A percentile compares a stretch with the other conserved stretches of the same genome.
These are phyloP conservation scores for Alsophila aescularia DNA, from an alignment of 2,888 invertebrate species.

Conservation along the genomic window DNA sequence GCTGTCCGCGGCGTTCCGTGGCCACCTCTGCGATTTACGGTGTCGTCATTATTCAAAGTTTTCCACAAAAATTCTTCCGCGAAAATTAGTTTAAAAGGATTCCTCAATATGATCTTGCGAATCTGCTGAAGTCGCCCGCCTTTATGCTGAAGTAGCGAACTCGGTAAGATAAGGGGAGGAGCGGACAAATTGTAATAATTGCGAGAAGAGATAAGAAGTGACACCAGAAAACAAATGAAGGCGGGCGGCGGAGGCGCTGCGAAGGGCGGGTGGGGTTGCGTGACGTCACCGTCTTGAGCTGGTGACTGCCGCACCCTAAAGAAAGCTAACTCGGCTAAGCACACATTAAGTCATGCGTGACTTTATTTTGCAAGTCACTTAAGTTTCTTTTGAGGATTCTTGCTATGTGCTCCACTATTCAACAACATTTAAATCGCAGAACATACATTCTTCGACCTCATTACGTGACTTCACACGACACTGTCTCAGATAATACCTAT, in stretches of 20 bases:
- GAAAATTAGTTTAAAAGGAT: conserved; percentile 69
- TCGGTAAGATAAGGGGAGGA: conserved; percentile 82
- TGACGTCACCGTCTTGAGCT: conserved; percentile 66
- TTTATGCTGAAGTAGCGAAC: conserved; percentile 81
- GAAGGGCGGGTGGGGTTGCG: conserved; percentile 49
- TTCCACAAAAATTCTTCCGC: conserved; percentile 61
- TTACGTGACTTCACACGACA: too few relatives aligned
- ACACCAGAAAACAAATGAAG: conserved; percentile 84
- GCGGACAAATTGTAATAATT: conserved; percentile 85
- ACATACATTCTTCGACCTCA: too few relatives aligned
- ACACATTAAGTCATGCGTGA: conserved; percentile 48
- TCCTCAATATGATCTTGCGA: conserved; percentile 76
- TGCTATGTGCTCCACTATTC: too few relatives aligned
- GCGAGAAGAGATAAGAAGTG: conserved; percentile 83
- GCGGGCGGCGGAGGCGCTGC: conserved; percentile 57
- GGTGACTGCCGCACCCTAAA: conserved; percentile 51
- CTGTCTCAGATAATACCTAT: too few relatives aligned
- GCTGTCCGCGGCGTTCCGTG: conserved; percentile 65
- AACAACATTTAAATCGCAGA: too few relatives aligned
- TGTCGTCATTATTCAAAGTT: conserved; percentile 76
- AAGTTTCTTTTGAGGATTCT: conserved; percentile 25
- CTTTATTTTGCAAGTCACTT: conserved; percentile 43
- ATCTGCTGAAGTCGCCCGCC: conserved; percentile 78
- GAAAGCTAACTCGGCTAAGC: conserved; percentile 48
- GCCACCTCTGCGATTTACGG: conserved; percentile 74